Evolutionary conservation across 2,113 vertebrate genomes (phyloP), one percentile per base, ranked within the genome.

Genomic region (Cariama cristata): DNA sequence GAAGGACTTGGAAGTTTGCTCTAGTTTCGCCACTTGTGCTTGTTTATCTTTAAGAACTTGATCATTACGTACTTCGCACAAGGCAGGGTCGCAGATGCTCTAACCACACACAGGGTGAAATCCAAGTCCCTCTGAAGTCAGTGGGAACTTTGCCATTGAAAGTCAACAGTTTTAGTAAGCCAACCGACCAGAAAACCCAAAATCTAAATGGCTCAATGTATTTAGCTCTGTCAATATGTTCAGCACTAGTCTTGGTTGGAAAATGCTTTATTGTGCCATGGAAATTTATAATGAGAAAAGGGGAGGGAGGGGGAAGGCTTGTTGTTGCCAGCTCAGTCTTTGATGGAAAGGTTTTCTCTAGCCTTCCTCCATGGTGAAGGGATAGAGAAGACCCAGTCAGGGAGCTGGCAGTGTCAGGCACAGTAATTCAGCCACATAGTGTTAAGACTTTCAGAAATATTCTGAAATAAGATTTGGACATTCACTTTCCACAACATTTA

Each of bases 251-350:
- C 74, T 80, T 76, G 55, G 50, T 49, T 92, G 96, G 95, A 96
- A 97, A 97, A 96, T 81, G 52, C 63, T 90, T 96, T 84, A 88
- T 93, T 96, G 95, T 97, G 88, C 97, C 95, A 93, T 86, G 90
- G 92, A 95, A 97, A 95, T 86, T 80, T 80, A 71, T 82, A 92
- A 95, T 30, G 90, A 83, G 86, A 40, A 35, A 82, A 82, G 27
- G 45, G 44, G 16, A 87, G 84, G 77, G 93, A 85, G 58, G 59
- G 40, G 30, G 14, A 86, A 63, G 24, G 24, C 40, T 91, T 90
- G 35, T 49, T 95, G 47, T 76, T 97, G 93, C 87, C 93, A 96
- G 77, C 45, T 89, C 64, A 56, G 40, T n/a, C 47, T 91, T 64
- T 58, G 77, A 26, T 58, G 79, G 92, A 71, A 89, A 92, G 58